Evolutionary conservation across 92 coral and sea anemone species (phyloP).

Genomic region (Siderastrea radians): DNA sequence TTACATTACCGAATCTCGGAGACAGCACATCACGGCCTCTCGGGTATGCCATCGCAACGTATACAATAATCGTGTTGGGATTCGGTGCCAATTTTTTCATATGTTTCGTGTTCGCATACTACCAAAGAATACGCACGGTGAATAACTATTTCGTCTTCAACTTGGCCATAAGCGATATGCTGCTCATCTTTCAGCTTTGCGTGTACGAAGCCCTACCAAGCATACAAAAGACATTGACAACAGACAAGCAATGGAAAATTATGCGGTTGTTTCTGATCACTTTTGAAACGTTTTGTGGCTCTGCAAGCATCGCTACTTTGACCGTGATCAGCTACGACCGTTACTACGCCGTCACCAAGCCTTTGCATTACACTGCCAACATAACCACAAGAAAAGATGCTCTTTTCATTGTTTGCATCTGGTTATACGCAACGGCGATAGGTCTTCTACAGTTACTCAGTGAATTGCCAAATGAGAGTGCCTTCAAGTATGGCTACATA

Average conservation of each 20-base stretch:
- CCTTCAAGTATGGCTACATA: conserved; percentile 52
- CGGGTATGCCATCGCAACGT: background rate
- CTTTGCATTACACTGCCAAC: conserved; percentile 84
- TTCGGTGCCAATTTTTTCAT: conserved; percentile 78
- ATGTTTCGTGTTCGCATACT: conserved; percentile 73
- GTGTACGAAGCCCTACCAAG: conserved; percentile 20
- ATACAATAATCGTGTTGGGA: conserved; percentile 56
- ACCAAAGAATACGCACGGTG: conserved; percentile 78
- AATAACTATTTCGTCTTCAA: conserved; percentile 94
- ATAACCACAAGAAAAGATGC: conserved; percentile 85
- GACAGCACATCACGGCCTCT: background rate
- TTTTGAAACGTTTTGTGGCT: conserved; percentile 64
- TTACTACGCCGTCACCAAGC: conserved; percentile 87
- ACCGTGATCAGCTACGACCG: conserved; percentile 92
- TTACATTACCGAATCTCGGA: background rate
- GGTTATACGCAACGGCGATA: conserved; percentile 76
- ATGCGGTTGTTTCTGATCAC: background rate
- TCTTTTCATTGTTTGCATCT: conserved; percentile 64
- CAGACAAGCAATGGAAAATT: background rate
- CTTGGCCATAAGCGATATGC: conserved; percentile 80
- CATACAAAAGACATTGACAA: background rate
- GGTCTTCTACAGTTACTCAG: conserved; percentile 40
- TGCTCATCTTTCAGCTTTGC: conserved; percentile 55
- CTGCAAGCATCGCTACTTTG: conserved; percentile 82
- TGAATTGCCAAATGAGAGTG: background rate